Conservation (phyloP, 2,113 vertebrate species). For the Pedionomus torquatus region DNA sequence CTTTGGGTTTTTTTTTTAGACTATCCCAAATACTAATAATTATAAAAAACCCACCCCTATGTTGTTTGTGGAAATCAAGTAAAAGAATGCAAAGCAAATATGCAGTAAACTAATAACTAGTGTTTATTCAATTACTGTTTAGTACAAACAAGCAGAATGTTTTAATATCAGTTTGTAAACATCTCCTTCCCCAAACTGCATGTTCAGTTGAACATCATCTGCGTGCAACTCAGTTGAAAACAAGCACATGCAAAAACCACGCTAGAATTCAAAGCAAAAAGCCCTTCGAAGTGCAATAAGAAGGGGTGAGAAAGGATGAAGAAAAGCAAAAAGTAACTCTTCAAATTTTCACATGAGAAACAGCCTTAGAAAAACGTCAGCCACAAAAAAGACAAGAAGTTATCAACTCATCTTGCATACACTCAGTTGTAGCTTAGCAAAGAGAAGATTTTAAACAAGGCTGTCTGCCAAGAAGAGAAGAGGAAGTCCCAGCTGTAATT, state of each 20-base stretch:
- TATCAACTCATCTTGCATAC: neutral
- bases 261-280: neutral
- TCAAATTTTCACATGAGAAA: neutral
- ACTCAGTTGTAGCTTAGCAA: neutral
- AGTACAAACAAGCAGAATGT: conserved; percentile 28
- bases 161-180: conserved; percentile 31
- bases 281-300: neutral
- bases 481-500: neutral
- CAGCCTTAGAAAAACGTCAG: neutral
- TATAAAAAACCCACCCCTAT: neutral
- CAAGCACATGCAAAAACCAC: neutral
- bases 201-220: neutral
- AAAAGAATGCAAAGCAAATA: conserved; percentile 36
- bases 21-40: neutral
- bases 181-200: neutral
- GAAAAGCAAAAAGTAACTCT: neutral
- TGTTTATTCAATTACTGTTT: conserved; percentile 22
- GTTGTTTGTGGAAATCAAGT: neutral
- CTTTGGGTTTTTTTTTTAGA: neutral
- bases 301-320: neutral
- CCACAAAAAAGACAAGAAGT: neutral
- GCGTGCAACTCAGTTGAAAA: neutral
- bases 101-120: conserved; percentile 10
- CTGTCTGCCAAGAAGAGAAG: neutral
- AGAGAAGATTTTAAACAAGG: neutral